Evolutionary conservation across 2,113 vertebrate genomes (phyloP), one percentile per base, ranked within the genome.

Genomic region (Micromys minutus): DNA sequence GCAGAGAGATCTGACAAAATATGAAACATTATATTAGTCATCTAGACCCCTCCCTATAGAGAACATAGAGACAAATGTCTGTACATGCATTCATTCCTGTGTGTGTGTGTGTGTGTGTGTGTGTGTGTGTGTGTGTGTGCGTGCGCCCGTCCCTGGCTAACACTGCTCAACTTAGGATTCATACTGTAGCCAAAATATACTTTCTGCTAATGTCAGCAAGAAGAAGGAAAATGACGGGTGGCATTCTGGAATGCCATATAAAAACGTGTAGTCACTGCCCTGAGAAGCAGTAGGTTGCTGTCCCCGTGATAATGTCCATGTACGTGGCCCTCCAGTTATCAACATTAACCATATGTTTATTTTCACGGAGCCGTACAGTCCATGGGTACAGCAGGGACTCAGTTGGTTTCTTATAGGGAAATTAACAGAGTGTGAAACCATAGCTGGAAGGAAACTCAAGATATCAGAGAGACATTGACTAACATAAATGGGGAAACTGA

Each of bases 191-290:
- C 42, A 80, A 90, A 74, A 85, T 39, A 90, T 26, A 3, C 76
- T 74, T 87, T 95, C 95, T 61, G 22, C 39, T 21, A 77, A 21
- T 21, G 22, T 91, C 34, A 75, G 72, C 47, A 89, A 92, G 61
- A 89, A 29, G 55, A 61, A 93, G 65, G 31, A 71, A 88, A 69
- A 16, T 21, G 50, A 91, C n/a, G 31, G 94, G 36, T 50, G 59
- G 47, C 22, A 36, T 50, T 87, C 42, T 89, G 69, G 26, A 96
- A 39, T 91, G 69, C 47, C 29, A 50, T 59, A 76, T 0, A 0
- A 12, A 55, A 91, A 93, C 39, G 16, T 34, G 71, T 47, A 59
- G 88, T 50, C 42, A 71, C 72, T 80, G 72, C 74, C 85, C 47
- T 50, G 34, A 95, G 87, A 63, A 90, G 55, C 0, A 0, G 39